These are phyloP conservation scores for Prionailurus bengalensis DNA, from an alignment of 2,113 vertebrate species.

Conservation along the genomic window DNA sequence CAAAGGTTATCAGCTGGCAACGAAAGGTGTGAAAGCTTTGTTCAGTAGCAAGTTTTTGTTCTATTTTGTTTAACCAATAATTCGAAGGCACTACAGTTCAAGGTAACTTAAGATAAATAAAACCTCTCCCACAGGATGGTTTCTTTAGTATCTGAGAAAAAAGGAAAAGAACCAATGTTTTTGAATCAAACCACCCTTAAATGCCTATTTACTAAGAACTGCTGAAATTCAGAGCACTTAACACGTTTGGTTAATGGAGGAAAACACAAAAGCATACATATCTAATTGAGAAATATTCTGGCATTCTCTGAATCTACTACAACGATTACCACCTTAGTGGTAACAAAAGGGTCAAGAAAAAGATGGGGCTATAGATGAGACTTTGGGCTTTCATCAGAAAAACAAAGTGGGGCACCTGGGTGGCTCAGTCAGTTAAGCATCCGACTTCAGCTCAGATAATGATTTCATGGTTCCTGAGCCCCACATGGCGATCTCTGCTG, in stretches of 20 bases:
- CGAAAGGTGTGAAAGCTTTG: background rate
- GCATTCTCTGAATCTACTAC: background rate
- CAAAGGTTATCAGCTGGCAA: background rate
- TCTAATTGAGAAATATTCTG: background rate
- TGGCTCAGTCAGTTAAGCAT: too few species aligned
- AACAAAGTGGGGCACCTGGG: background rate
- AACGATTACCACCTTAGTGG: background rate
- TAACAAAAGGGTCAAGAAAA: conserved; percentile 28
- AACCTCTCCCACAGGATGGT: background rate
- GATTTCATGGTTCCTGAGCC: too few species aligned
- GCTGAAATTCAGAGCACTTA: conserved; percentile 26
- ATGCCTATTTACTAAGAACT: conserved; percentile 34
- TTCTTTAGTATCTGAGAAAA: conserved; percentile 7
- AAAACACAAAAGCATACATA: conserved; percentile 10
- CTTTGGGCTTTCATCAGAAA: background rate
- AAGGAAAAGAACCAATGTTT: background rate
- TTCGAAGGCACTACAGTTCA: background rate
- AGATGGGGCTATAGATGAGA: background rate
- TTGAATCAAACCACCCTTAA: conserved; percentile 22
- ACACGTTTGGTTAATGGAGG: background rate
- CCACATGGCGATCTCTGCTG: too few species aligned
- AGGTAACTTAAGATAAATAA: conserved; percentile 27
- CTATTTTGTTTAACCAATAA: background rate
- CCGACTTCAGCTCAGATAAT: too few species aligned
- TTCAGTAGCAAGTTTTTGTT: background rate